Evolutionary conservation across 2,888 invertebrate genomes (phyloP).

Genomic region (Dryadula phaetusa): DNA sequence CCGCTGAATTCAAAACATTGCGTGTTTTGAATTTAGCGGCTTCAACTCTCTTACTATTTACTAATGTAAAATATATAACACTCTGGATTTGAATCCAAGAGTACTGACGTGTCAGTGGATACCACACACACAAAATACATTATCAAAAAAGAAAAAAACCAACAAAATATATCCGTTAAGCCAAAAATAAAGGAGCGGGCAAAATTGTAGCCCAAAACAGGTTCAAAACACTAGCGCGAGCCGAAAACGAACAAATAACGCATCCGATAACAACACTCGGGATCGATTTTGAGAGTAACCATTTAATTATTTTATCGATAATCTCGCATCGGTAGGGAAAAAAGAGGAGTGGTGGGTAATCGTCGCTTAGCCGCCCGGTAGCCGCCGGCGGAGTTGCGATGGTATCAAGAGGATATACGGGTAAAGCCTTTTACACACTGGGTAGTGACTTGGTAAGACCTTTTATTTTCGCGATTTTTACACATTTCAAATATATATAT

Average conservation of each 20-base stretch:
- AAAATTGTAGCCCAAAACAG: slow-evolving; percentile 37
- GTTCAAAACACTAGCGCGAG: slow-evolving; percentile 60
- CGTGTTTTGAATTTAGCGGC: no score
- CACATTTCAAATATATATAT: no score
- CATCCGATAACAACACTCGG: slow-evolving; percentile 81
- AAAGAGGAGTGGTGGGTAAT: slow-evolving; percentile 78
- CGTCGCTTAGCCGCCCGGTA: slow-evolving; percentile 83
- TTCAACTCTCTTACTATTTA: no score
- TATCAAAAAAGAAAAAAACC: not conserved
- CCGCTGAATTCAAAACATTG: no score
- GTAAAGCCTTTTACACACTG: slow-evolving; percentile 51
- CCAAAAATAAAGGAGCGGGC: slow-evolving; percentile 14
- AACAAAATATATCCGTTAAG: slow-evolving; percentile 14
- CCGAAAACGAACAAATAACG: slow-evolving; percentile 79
- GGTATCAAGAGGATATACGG: slow-evolving; percentile 83
- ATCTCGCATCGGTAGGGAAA: slow-evolving; percentile 78
- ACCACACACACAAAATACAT: not conserved
- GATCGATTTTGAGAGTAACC: slow-evolving; percentile 84
- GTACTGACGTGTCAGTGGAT: not conserved
- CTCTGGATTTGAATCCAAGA: no score
- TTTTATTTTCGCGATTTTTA: no score
- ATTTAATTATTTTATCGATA: slow-evolving; percentile 85
- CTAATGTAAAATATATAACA: no score
- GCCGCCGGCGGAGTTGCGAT: slow-evolving; percentile 80
- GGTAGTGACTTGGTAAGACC: not conserved